Percentiles rank a stretch among this genome's conserved stretches.
Conservation (phyloP, 2,888 invertebrate species). For the Idaea dimidiata region DNA sequence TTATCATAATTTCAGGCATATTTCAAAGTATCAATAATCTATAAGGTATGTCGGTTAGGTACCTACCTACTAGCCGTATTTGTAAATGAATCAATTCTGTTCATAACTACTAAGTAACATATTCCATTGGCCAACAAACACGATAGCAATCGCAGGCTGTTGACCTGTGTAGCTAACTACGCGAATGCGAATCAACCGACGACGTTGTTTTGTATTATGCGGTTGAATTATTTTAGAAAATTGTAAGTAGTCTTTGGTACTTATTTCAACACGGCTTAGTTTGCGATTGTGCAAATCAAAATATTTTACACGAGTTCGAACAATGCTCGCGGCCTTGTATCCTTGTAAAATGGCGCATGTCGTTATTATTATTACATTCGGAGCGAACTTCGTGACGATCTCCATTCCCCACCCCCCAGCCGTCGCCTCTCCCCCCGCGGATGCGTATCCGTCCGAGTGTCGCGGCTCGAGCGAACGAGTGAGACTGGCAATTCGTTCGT, state of each 20-base stretch:
- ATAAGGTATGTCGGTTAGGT: too few species aligned
- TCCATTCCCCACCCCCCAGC: constrained; percentile 65
- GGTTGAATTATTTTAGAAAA: constrained; percentile 27
- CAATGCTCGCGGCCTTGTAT: constrained; percentile 75
- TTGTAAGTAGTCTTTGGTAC: constrained; percentile 19
- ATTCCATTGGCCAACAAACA: constrained; percentile 59
- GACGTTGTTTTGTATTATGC: constrained; percentile 40
- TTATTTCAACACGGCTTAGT: not conserved
- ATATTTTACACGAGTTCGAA: constrained; percentile 54
- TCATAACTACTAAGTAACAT: constrained; percentile 37
- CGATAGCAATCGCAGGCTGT: constrained; percentile 70
- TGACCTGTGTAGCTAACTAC: constrained; percentile 63
- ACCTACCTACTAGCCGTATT: constrained; percentile 8
- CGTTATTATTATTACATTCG: constrained; percentile 78
- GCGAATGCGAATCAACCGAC: constrained; percentile 52
- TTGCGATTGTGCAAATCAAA: constrained; percentile 13
- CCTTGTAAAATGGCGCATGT: constrained; percentile 78
- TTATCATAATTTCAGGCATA: constrained; percentile 9
- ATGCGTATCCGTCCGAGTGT: constrained; percentile 80
- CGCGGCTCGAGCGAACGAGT: constrained; percentile 43
- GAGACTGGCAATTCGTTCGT: constrained; percentile 66
- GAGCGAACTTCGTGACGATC: constrained; percentile 80
- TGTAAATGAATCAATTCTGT: constrained; percentile 26
- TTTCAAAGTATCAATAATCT: constrained; percentile 6
- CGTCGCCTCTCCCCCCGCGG: constrained; percentile 66